Base-by-base conservation (phyloP, 2,888 invertebrate genomes). In the Notodonta dromedarius region DNA sequence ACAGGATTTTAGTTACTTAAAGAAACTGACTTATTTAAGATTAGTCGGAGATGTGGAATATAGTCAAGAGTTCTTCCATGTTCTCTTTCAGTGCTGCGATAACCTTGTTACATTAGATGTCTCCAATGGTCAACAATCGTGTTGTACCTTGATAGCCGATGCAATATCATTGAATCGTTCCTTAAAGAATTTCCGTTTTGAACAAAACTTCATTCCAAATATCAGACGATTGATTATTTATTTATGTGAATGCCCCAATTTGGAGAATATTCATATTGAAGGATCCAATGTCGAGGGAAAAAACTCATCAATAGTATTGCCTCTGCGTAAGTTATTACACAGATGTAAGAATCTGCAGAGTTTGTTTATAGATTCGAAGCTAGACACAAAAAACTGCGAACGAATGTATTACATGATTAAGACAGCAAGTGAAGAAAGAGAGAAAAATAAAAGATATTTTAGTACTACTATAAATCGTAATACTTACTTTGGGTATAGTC, bases 151-250 rank as follows among this genome's bases (percentile, higher is more conserved):
- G n/a, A 48, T 48, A 2, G 11, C 6, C n/a, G 48, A n/a, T n/a
- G 11, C 48, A n/a, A 48, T 48, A n/a, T 14, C n/a, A 8, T n/a
- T 11, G 11, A 48, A n/a, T 13, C 13, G n/a, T 4, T 48, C 14
- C 7, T 14, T 48, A 14, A 48, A 48, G 48, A 48, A 48, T 48
- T 48, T 48, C n/a, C n/a, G n/a, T 48, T 48, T 48, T n/a, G n/a
- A 1, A 4, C n/a, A 13, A 5, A 48, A 4, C 0, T 35, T 7
- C 7, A n/a, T n/a, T 48, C 5, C 11, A 1, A 7, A 48, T 48
- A 4, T n/a, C n/a, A 4, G 4, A n/a, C 5, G 6, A 14, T 48
- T 48, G 7, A 11, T 48, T 5, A 11, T 12, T 7, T 48, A n/a
- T 4, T 48, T 48, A 6, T 6, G n/a, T 4, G 5, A n/a, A 7